Percentiles rank a stretch among this genome's conserved stretches.
Conservation (phyloP, 1,140 invertebrate species). For the Micrasema longulum region DNA sequence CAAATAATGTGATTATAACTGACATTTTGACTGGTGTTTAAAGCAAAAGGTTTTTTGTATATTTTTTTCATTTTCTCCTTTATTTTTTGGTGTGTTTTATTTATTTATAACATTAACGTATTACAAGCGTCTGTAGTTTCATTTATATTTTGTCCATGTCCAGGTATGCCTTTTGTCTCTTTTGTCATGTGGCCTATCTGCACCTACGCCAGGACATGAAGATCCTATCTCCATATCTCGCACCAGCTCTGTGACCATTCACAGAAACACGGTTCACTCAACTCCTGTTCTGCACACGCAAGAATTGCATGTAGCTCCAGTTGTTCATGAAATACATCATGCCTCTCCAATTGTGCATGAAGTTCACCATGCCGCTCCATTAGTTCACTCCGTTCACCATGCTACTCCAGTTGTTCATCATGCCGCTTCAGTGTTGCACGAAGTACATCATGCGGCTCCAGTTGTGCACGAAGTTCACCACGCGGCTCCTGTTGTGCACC, state of each 20-base stretch:
- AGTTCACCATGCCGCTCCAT: background rate
- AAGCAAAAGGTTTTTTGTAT: background rate
- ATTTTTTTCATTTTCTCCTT: background rate
- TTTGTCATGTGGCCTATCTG: background rate
- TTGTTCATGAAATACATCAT: background rate
- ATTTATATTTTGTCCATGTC: background rate
- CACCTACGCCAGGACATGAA: background rate
- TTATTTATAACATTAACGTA: too few species aligned
- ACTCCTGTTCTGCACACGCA: conserved; percentile 7
- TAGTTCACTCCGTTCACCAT: conserved; percentile 27
- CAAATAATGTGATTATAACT: too few species aligned
- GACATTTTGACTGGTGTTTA: background rate
- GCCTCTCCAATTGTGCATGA: conserved; percentile 14
- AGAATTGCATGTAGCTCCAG: background rate
- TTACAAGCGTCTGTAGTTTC: too few species aligned
- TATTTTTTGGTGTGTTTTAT: background rate
- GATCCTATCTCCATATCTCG: conserved; percentile 10
- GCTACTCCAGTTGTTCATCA: conserved; percentile 56
- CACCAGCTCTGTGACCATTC: conserved; percentile 1
- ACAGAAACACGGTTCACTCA: conserved; percentile 9
- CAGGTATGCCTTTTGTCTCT: conserved; percentile 14
- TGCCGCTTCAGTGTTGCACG: conserved; percentile 57
- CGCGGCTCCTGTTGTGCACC: conserved; percentile 26
- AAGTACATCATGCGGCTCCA: conserved; percentile 59
- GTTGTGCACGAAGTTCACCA: conserved; percentile 45